These are phyloP conservation scores for Pheosia tremula DNA, from an alignment of 2,888 invertebrate genomes.

Conservation along the genomic window DNA sequence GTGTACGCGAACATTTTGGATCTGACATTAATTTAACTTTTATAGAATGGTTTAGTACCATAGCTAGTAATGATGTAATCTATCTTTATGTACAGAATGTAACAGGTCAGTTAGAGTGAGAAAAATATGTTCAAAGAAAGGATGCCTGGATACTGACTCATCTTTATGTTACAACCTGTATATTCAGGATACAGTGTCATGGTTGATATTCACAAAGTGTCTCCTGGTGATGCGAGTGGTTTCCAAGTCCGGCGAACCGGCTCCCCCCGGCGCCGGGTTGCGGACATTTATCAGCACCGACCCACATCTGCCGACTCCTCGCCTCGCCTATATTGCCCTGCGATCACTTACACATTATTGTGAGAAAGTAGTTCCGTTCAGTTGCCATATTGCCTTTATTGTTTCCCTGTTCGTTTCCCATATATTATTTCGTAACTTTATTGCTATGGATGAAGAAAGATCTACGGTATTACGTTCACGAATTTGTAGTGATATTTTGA, in stretches of 20 bases:
- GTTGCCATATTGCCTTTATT: slow-evolving; percentile 46
- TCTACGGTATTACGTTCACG: not conserved
- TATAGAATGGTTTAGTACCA: too few species aligned
- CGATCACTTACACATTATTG: slow-evolving; percentile 48
- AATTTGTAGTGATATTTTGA: too few species aligned
- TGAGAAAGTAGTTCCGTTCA: slow-evolving; percentile 50
- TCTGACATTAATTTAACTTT: too few species aligned
- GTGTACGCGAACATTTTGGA: too few species aligned
- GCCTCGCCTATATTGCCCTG: slow-evolving; percentile 36
- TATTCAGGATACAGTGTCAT: not conserved
- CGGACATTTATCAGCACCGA: slow-evolving; percentile 74
- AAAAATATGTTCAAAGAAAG: too few species aligned
- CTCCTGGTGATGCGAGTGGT: slow-evolving; percentile 41
- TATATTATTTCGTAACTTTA: slow-evolving; percentile 24
- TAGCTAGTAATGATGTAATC: too few species aligned
- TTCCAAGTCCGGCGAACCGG: not conserved
- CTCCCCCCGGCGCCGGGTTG: slow-evolving; percentile 15
- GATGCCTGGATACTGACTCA: too few species aligned
- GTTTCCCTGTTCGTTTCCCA: slow-evolving; percentile 33
- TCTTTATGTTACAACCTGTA: too few species aligned
- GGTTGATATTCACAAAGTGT: slow-evolving; percentile 52
- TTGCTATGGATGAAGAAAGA: not conserved
- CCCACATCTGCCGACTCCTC: slow-evolving; percentile 64
- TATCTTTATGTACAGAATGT: too few species aligned
- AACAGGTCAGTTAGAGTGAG: too few species aligned